A percentile compares a stretch with the other conserved stretches of the same genome.
These are phyloP conservation scores for Aphelocoma californica DNA, from an alignment of 2,797 vertebrate species.

Conservation along the genomic window DNA sequence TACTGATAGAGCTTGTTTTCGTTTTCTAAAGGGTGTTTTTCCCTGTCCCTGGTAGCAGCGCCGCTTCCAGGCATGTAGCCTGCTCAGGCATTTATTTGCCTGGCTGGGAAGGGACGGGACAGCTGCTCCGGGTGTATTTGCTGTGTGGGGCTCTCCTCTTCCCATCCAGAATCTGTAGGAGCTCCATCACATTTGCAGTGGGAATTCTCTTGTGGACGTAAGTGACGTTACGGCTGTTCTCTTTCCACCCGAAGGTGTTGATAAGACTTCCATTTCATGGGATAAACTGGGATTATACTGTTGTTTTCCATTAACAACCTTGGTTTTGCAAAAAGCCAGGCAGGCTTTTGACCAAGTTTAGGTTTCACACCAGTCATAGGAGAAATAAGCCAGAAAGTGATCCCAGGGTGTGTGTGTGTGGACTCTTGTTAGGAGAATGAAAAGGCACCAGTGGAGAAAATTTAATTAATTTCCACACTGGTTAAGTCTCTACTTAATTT, in stretches of 20 bases:
- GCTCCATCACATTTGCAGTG: background rate
- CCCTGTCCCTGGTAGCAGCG: background rate
- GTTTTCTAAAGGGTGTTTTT: background rate
- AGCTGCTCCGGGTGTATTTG: background rate
- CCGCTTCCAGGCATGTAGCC: background rate
- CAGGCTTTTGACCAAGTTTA: background rate
- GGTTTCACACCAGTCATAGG: background rate
- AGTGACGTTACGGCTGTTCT: background rate
- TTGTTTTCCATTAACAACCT: background rate
- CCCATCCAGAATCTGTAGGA: background rate
- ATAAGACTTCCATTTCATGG: background rate
- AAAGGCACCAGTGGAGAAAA: background rate
- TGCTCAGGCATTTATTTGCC: background rate
- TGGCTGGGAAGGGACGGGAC: background rate
- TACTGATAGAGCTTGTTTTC: slow-evolving; percentile 60
- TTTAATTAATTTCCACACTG: background rate
- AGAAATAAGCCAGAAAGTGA: background rate
- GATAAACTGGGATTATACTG: background rate
- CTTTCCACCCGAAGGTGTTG: background rate
- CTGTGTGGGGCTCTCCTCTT: background rate
- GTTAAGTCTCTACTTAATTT: background rate
- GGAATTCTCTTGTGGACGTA: background rate
- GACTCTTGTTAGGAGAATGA: background rate
- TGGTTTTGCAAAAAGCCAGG: background rate
- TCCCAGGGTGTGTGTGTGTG: background rate